Conservation (phyloP, 2,113 vertebrate species). For the Anoplopoma fimbria region DNA sequence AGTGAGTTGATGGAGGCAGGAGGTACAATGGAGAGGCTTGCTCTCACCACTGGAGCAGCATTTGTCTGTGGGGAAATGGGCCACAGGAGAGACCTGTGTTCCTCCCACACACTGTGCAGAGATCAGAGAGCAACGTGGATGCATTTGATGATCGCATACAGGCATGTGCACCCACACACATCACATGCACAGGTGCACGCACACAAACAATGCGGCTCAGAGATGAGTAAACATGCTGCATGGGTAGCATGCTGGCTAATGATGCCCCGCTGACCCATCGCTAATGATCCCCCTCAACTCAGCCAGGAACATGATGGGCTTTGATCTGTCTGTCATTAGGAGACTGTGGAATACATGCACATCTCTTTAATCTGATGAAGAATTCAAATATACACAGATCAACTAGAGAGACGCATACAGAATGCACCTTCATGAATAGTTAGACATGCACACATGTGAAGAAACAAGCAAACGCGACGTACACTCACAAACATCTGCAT, state of each 20-base stretch:
- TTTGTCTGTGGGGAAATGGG: slow-evolving; percentile 72
- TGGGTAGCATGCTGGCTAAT: slow-evolving; percentile 65
- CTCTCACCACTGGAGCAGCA: slow-evolving; percentile 60
- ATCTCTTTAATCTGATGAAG: slow-evolving; percentile 65
- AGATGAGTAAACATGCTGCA: slow-evolving; percentile 53
- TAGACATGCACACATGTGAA: background rate
- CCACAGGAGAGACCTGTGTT: slow-evolving; percentile 68
- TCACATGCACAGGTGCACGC: slow-evolving; percentile 5
- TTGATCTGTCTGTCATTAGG: slow-evolving; percentile 80
- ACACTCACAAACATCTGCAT: slow-evolving; percentile 3
- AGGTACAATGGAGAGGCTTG: slow-evolving; percentile 67
- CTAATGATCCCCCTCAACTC: slow-evolving; percentile 74
- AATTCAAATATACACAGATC: slow-evolving; percentile 52
- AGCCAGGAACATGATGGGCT: slow-evolving; percentile 70
- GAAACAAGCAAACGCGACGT: background rate
- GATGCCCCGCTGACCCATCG: slow-evolving; percentile 74
- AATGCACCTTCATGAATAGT: background rate
- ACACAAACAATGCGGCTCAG: background rate
- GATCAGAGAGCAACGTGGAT: slow-evolving; percentile 68
- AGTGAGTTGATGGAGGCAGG: slow-evolving; percentile 80
- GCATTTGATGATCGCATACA: slow-evolving; percentile 50
- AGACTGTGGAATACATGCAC: slow-evolving; percentile 37
- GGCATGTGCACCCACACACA: slow-evolving; percentile 18
- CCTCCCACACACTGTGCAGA: slow-evolving; percentile 69
- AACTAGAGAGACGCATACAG: background rate